phyloP scores from a whole-genome alignment of 2,797 vertebrate species.

The Manis pentadactyla region DNA sequence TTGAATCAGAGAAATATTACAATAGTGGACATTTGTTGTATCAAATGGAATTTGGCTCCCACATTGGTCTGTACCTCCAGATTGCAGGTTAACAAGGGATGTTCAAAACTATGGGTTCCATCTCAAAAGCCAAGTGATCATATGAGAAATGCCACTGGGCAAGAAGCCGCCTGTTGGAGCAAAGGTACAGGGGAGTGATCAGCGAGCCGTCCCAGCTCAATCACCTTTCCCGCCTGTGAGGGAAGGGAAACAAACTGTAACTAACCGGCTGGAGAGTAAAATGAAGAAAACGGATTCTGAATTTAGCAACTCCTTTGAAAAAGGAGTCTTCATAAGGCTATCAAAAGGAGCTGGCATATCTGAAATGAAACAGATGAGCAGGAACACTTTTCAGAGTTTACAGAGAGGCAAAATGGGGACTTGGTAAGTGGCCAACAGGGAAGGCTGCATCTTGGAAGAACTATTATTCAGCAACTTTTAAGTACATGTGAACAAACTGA shows the following conservation, averaged over 20 bases:
- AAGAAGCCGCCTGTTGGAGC: not conserved
- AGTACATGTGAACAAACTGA: not conserved
- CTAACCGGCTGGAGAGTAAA: not conserved
- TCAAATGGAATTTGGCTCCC: not conserved
- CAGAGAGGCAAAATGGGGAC: not conserved
- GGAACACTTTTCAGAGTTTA: no score
- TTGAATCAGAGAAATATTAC: not conserved
- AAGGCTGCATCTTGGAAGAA: not conserved
- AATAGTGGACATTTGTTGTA: not conserved
- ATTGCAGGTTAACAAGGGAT: not conserved
- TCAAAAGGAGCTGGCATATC: not conserved
- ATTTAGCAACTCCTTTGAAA: not conserved
- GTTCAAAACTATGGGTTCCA: not conserved
- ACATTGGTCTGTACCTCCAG: not conserved
- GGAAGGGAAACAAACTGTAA: not conserved
- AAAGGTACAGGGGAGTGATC: not conserved
- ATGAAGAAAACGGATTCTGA: not conserved
- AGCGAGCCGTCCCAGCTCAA: not conserved
- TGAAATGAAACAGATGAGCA: not conserved
- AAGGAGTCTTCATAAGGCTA: not conserved
- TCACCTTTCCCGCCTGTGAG: not conserved
- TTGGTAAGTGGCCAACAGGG: not conserved
- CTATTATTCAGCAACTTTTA: not conserved
- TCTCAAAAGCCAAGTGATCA: not conserved
- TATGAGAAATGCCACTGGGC: not conserved